A percentile compares a stretch with the other conserved stretches of the same genome.
Conservation (phyloP, 2,888 invertebrate species). For the Apeira syringaria region DNA sequence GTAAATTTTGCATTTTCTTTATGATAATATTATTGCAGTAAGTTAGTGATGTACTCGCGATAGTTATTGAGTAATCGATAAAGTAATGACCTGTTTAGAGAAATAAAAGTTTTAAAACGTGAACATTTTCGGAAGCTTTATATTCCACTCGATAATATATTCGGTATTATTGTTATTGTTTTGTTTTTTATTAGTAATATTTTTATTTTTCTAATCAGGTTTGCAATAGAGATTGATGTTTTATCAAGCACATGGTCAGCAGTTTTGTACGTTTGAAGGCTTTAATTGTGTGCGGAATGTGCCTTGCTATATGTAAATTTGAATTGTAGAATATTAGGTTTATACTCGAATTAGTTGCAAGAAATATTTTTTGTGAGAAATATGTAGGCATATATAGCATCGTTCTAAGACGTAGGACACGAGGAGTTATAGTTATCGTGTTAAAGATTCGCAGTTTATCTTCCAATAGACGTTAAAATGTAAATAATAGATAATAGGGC, state of each 20-base stretch:
- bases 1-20: slow-evolving; percentile 80
- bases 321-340: slow-evolving; percentile 71
- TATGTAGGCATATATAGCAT: slow-evolving; percentile 71
- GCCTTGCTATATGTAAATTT: slow-evolving; percentile 82
- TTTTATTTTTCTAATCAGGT: slow-evolving; percentile 54
- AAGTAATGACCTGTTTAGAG: slow-evolving; percentile 44
- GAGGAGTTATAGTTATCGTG: slow-evolving; percentile 73
- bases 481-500: slow-evolving; percentile 72
- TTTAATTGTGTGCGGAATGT: slow-evolving; percentile 83
- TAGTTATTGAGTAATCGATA: slow-evolving; percentile 51
- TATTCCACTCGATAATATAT: slow-evolving; percentile 5
- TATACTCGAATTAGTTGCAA: slow-evolving; percentile 83
- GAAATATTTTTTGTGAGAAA: slow-evolving; percentile 80
- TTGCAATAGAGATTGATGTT: slow-evolving; percentile 65
- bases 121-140: slow-evolving; percentile 1
- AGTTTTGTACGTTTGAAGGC: slow-evolving; percentile 69
- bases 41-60: slow-evolving; percentile 74
- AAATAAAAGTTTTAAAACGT: slow-evolving; percentile 33
- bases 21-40: slow-evolving; percentile 72
- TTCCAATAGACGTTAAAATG: slow-evolving; percentile 78
- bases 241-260: slow-evolving; percentile 75
- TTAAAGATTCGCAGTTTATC: slow-evolving; percentile 83
- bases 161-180: slow-evolving; percentile 18
- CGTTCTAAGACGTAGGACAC: slow-evolving; percentile 73
- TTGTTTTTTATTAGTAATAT: slow-evolving; percentile 7